Conservation (phyloP, 2,888 invertebrate genomes). For the Xylota sylvarum region DNA sequence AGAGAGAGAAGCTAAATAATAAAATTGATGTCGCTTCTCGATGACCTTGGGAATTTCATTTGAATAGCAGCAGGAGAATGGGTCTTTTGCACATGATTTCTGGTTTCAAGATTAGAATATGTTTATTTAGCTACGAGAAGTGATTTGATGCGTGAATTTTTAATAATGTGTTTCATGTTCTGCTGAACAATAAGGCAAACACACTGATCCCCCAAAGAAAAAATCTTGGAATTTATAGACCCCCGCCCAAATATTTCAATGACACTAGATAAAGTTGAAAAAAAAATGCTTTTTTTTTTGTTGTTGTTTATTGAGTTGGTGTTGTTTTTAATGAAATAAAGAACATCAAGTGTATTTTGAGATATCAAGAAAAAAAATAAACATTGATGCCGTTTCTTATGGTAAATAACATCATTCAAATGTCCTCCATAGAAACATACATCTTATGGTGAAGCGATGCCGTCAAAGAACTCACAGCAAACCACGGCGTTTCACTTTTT, state of each 20-base stretch:
- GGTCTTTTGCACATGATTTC: constrained; percentile 48
- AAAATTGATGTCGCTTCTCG: constrained; percentile 42
- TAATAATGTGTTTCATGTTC: constrained; percentile 36
- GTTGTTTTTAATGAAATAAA: too few species aligned
- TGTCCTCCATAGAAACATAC: too few species aligned
- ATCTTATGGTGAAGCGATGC: too few species aligned
- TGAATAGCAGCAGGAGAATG: background rate
- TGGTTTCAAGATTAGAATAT: constrained; percentile 35
- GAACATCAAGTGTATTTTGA: background rate
- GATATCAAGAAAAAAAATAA: too few species aligned
- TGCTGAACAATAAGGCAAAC: background rate
- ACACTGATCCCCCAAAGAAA: constrained; percentile 1
- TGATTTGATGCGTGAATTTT: constrained; percentile 50
- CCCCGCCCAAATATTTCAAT: background rate
- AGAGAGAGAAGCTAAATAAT: constrained; percentile 35
- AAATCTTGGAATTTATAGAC: background rate
- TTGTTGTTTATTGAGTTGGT: too few species aligned
- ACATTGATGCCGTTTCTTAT: too few species aligned
- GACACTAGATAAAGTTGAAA: background rate
- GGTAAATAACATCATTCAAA: too few species aligned
- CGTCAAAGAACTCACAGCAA: too few species aligned
- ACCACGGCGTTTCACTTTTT: too few species aligned
- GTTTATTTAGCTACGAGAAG: constrained; percentile 32
- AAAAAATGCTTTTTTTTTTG: background rate
- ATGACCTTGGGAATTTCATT: constrained; percentile 33